Base-by-base conservation (phyloP, 2,113 vertebrate genomes). In the Corvus cornix region DNA sequence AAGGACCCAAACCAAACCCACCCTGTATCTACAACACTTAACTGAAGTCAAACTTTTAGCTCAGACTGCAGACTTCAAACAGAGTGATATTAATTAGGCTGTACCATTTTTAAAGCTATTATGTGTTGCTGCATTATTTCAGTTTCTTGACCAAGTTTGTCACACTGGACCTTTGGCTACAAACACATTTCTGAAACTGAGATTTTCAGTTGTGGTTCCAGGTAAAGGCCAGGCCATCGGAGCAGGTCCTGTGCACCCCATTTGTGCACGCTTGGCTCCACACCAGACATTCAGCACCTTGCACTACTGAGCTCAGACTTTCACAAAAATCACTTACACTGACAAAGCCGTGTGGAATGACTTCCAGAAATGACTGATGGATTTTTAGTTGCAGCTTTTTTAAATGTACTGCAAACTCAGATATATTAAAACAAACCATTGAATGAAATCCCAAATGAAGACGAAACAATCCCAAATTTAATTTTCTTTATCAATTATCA, bases 241-340 rank as follows among this genome's bases (percentile, higher is more conserved):
- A 49, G 51, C 39, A 60, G 20, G 43, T 82, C 66, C 64, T 28
- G 53, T 21, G 46, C 46, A 58, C 11, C 21, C 41, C 64, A 7
- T 10, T 8, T 55, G 67, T 21, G 10, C 16, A 3, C 0, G 0
- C 56, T 3, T 39, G 2, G 67, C 55, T 64, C 49, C 59, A 21
- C 33, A 43, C 55, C 79, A 66, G 22, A 66, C 16, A 13, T 7
- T 22, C 53, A 62, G 55, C 76, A 74, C 63, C 41, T 8, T 2
- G 28, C 22, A 30, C 16, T 1, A 31, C 0, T 6, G 78, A 92
- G 56, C 89, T 78, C 73, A 35, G 52, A 39, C 35, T 39, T 19
- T 7, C 68, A 77, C 19, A 56, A 26, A 82, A 76, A 70, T 19
- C 60, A 18, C 22, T 55, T 10, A 15, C 0, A 0, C 44, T 73